These are phyloP conservation scores for Sussaba pulchella DNA, from an alignment of 2,888 invertebrate genomes.

Conservation along the genomic window DNA sequence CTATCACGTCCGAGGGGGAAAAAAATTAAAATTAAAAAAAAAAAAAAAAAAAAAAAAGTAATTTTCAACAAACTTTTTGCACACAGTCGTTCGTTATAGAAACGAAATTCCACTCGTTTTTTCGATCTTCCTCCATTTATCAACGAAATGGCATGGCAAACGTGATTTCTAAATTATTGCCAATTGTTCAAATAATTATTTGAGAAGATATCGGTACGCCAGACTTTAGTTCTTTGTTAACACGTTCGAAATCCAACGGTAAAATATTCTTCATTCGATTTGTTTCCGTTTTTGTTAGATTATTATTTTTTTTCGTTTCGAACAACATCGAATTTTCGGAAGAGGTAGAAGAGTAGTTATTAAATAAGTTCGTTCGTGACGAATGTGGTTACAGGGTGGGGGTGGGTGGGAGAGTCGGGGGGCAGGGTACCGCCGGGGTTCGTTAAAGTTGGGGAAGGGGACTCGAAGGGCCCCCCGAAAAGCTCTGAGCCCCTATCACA, in stretches of 20 bases:
- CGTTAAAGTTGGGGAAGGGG: slow-evolving; percentile 11
- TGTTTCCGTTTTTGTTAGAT: too few species aligned
- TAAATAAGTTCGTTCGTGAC: neutral
- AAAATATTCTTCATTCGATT: neutral
- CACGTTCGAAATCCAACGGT: neutral
- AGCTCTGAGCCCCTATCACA: slow-evolving; percentile 62
- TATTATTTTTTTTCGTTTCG: neutral
- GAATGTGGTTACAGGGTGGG: neutral
- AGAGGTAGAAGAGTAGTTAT: slow-evolving; percentile 43
- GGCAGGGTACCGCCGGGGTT: slow-evolving; percentile 7
- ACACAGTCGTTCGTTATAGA: neutral
- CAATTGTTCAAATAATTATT: too few species aligned
- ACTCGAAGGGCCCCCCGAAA: slow-evolving; percentile 37
- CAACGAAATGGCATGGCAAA: too few species aligned
- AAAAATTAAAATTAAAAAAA: too few species aligned
- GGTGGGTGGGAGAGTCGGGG: neutral
- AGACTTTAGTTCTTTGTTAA: too few species aligned
- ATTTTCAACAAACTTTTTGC: neutral
- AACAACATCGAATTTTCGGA: slow-evolving; percentile 32
- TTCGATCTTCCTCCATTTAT: too few species aligned
- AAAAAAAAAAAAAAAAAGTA: too few species aligned
- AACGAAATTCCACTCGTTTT: neutral
- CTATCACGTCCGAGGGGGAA: neutral
- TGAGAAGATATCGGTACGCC: too few species aligned
- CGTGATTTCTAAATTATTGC: too few species aligned